Conservation (phyloP, 1,140 invertebrate species). For the Solenopsis invicta region DNA sequence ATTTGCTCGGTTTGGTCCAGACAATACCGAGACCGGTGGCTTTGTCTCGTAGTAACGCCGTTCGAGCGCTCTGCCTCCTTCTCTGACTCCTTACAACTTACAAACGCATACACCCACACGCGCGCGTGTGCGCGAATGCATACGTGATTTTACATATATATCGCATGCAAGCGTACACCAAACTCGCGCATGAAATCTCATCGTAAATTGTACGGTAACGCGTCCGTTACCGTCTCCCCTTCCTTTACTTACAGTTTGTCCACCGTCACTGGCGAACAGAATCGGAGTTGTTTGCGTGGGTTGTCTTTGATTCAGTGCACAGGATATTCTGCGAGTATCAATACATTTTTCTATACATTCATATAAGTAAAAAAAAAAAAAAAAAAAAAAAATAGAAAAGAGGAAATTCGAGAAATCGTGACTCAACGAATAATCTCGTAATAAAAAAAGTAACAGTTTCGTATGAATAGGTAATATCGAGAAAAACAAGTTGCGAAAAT, state of each 20-base stretch:
- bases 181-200: slow-evolving; percentile 13
- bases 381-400: not conserved
- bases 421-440: not conserved
- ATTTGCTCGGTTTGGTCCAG: slow-evolving; percentile 82
- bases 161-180: not conserved
- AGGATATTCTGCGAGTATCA: not conserved
- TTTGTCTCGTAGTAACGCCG: slow-evolving; percentile 82
- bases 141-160: slow-evolving; percentile 2
- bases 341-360: not conserved
- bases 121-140: not conserved
- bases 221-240: slow-evolving; percentile 24
- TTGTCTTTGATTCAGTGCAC: not conserved
- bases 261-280: not conserved
- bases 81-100: slow-evolving; percentile 50
- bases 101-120: slow-evolving; percentile 2
- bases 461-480: not conserved
- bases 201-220: slow-evolving; percentile 42
- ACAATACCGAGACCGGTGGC: slow-evolving; percentile 81
- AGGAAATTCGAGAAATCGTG: not conserved
- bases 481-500: not conserved
- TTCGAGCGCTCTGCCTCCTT: slow-evolving; percentile 76
- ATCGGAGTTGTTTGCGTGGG: slow-evolving; percentile 23
- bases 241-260: slow-evolving; percentile 30
- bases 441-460: not conserved
- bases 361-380: not conserved